Conservation (phyloP, 2,113 vertebrate species). For the Rattus rattus region DNA sequence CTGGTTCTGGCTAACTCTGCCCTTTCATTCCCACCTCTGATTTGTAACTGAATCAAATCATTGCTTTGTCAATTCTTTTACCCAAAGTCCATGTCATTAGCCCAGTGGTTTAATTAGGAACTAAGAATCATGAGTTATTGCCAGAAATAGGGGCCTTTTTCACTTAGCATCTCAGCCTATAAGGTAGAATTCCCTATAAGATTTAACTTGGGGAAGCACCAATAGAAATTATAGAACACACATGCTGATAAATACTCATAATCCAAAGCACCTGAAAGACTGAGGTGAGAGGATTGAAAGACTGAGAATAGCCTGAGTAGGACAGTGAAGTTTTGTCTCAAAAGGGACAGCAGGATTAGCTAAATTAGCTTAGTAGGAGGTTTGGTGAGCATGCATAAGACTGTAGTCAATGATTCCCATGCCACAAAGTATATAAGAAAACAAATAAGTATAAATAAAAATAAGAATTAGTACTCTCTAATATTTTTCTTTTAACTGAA, state of each 20-base stretch:
- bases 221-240: background rate
- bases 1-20: too few species aligned
- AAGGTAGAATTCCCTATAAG: background rate
- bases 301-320: background rate
- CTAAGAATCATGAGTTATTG: too few species aligned
- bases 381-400: too few species aligned
- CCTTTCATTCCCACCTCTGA: too few species aligned
- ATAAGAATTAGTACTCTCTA: background rate
- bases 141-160: too few species aligned
- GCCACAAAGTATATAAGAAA: background rate
- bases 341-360: background rate
- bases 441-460: background rate
- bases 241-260: background rate
- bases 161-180: too few species aligned
- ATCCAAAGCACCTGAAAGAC: background rate
- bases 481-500: conserved; percentile 3
- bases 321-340: background rate
- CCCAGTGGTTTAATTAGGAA: too few species aligned
- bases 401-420: background rate
- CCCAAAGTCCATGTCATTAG: too few species aligned
- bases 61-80: too few species aligned
- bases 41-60: too few species aligned
- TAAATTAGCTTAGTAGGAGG: background rate
- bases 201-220: background rate
- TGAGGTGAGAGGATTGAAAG: background rate